Evolutionary conservation across 2,113 vertebrate species (phyloP).

Genomic region (Xerus inauris): DNA sequence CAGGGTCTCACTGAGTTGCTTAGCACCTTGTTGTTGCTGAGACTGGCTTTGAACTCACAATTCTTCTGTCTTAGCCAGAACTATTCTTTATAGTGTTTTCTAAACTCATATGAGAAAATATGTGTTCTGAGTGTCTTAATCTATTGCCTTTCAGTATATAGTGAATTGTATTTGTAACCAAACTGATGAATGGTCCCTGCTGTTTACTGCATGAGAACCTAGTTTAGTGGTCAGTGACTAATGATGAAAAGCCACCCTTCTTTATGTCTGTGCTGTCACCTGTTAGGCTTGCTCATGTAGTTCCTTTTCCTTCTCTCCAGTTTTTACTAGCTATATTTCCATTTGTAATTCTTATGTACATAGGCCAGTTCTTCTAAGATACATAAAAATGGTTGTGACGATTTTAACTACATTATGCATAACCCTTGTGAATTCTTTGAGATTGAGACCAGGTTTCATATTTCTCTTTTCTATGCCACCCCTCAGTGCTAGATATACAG

Average conservation of each 20-base stretch:
- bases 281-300: too few relatives aligned
- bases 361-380: neutral
- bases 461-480: neutral
- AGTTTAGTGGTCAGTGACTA: neutral
- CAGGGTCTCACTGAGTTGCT: too few relatives aligned
- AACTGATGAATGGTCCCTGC: neutral
- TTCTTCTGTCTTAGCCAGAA: too few relatives aligned
- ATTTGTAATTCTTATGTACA: neutral
- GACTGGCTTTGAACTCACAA: too few relatives aligned
- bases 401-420: neutral
- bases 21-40: too few relatives aligned
- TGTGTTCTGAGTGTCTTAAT: neutral
- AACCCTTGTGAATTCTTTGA: neutral
- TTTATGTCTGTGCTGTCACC: neutral
- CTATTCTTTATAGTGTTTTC: neutral
- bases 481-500: too few relatives aligned
- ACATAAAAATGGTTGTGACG: neutral
- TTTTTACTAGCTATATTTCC: neutral
- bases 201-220: neutral
- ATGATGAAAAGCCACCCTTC: neutral
- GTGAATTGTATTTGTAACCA: slow-evolving; percentile 13
- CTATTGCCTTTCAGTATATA: neutral
- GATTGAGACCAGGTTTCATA: neutral
- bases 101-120: neutral
- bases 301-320: neutral